Evolutionary conservation across 2,113 vertebrate genomes (phyloP).

Genomic region (Hyaena hyaena): DNA sequence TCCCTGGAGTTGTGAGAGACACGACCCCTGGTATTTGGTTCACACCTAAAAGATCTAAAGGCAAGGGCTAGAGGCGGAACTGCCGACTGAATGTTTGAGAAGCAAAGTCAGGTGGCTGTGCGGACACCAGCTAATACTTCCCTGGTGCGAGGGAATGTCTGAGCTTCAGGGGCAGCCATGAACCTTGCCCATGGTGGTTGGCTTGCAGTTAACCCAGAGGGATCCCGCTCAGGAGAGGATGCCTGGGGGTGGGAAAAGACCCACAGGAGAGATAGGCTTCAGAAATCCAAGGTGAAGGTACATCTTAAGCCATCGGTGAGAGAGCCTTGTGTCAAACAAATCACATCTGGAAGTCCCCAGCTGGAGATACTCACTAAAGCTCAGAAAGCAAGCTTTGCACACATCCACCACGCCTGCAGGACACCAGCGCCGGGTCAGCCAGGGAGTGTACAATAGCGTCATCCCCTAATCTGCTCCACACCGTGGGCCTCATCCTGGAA

Average conservation of each 20-base stretch:
- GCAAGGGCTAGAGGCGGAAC: not conserved
- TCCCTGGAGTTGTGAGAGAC: not conserved
- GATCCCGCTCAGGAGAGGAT: not conserved
- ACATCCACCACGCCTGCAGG: not conserved
- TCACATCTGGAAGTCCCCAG: not conserved
- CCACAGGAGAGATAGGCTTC: not conserved
- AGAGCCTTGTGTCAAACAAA: not conserved
- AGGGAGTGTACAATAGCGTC: rapidly evolving
- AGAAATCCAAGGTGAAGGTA: not conserved
- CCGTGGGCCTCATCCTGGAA: not conserved
- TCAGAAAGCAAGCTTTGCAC: not conserved
- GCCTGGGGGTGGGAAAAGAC: not conserved
- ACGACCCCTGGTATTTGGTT: not conserved
- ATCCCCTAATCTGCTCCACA: not conserved
- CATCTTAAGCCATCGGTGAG: not conserved
- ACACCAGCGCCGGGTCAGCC: not conserved
- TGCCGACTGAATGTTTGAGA: not conserved
- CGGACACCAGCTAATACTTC: not conserved
- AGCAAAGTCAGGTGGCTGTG: not conserved
- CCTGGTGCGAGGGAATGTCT: not conserved
- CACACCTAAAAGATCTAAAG: not conserved
- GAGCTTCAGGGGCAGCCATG: not conserved
- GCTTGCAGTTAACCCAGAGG: not conserved
- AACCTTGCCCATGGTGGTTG: not conserved
- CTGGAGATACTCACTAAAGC: not conserved